A percentile compares a stretch with the other conserved stretches of the same genome.
phyloP scores from a whole-genome alignment of 2,797 vertebrate species.

The Chelon labrosus region DNA sequence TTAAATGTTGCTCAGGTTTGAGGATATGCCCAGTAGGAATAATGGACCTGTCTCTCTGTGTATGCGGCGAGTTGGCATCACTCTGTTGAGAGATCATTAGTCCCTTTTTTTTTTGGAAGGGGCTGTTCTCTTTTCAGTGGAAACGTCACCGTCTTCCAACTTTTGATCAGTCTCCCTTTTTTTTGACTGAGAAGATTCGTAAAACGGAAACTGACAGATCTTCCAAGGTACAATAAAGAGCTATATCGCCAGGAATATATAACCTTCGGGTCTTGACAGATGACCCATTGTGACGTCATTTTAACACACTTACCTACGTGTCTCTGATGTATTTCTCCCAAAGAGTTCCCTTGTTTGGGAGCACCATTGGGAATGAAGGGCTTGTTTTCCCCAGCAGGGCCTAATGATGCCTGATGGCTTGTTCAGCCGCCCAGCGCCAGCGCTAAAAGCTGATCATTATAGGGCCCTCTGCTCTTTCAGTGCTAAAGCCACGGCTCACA shows the following conservation, averaged over 20 bases:
- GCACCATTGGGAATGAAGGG: constrained; percentile 60
- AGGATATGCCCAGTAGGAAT: constrained; percentile 45
- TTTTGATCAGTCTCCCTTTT: constrained; percentile 23
- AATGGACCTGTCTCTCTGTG: constrained; percentile 57
- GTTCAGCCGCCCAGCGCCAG: constrained; percentile 77
- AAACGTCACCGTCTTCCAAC: constrained; percentile 6
- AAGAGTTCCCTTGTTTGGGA: constrained; percentile 66
- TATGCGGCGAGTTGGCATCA: constrained; percentile 50
- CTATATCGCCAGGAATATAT: constrained; percentile 10
- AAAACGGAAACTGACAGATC: constrained; percentile 2
- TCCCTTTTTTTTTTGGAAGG: constrained; percentile 18
- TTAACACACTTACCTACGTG: constrained; percentile 47
- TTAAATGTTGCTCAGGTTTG: constrained; percentile 27
- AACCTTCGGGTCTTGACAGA: constrained; percentile 27
- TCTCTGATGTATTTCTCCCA: constrained; percentile 60
- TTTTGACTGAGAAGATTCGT: background rate
- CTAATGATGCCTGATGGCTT: constrained; percentile 88
- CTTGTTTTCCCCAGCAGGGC: constrained; percentile 74
- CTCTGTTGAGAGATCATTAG: constrained; percentile 63
- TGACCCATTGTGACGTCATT: constrained; percentile 3
- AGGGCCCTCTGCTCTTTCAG: constrained; percentile 75
- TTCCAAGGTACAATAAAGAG: constrained; percentile 37
- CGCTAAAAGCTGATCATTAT: constrained; percentile 89
- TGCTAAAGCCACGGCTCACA: constrained; percentile 73
- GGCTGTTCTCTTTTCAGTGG: constrained; percentile 24